Conservation (phyloP, 92 coral and sea anemone genomes). For the Palythoa grandiflora region DNA sequence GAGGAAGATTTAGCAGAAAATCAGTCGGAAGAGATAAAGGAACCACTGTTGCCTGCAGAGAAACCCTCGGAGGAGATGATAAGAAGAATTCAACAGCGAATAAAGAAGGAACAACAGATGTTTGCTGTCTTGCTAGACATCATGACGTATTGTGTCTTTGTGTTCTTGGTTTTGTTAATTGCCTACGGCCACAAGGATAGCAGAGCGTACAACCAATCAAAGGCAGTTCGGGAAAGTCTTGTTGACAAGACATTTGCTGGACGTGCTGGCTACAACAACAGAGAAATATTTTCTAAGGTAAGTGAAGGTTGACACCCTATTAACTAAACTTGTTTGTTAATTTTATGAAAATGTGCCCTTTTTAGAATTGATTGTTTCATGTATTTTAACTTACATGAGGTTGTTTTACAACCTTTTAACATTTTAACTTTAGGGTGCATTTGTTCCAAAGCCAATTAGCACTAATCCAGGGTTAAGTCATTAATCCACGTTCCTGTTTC, state of each 20-base stretch:
- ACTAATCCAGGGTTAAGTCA: no score
- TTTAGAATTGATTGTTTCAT: no score
- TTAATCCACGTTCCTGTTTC: no score
- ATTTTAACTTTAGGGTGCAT: no score
- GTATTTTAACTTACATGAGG: no score
- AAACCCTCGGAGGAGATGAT: slow-evolving; percentile 76
- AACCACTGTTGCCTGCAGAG: slow-evolving; percentile 60
- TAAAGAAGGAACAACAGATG: slow-evolving; percentile 84
- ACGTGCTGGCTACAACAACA: not conserved
- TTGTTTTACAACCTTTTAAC: no score
- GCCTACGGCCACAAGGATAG: slow-evolving; percentile 89
- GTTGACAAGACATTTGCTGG: slow-evolving; percentile 23
- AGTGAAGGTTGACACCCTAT: not conserved
- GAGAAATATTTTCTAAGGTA: slow-evolving; percentile 73
- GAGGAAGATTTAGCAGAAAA: slow-evolving; percentile 8
- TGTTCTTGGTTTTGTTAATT: slow-evolving; percentile 75
- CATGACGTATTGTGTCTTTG: slow-evolving; percentile 69
- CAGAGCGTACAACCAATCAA: slow-evolving; percentile 73
- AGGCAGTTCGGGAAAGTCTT: slow-evolving; percentile 66
- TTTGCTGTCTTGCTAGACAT: slow-evolving; percentile 74
- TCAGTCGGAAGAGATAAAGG: slow-evolving; percentile 6
- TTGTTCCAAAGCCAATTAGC: no score
- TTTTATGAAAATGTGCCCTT: not conserved
- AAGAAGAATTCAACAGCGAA: slow-evolving; percentile 75
- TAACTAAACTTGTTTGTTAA: not conserved